Conservation (phyloP, 92 coral and sea anemone genomes). For the Zoanthus sansibaricus region DNA sequence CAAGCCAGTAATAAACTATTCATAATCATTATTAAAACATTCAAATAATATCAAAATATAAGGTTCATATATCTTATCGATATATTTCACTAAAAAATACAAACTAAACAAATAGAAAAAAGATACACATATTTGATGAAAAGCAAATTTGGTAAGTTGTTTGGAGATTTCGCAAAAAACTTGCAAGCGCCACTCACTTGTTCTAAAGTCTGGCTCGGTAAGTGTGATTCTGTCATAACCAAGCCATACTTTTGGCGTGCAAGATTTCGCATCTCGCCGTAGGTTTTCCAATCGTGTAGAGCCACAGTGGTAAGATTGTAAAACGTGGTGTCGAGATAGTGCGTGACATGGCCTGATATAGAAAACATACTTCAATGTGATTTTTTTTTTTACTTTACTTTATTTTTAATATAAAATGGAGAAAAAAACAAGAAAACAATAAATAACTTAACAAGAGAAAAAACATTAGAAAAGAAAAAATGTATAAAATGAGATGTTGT, state of each 20-base stretch:
- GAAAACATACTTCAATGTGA: background rate
- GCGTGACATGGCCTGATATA: slow-evolving; percentile 85
- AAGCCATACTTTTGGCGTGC: slow-evolving; percentile 90
- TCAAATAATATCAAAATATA: no score
- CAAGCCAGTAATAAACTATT: no score
- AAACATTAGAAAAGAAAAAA: no score
- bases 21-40: no score
- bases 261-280: slow-evolving; percentile 97
- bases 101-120: no score
- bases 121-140: no score
- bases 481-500: no score
- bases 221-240: slow-evolving; percentile 96
- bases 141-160: no score
- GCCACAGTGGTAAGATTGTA: slow-evolving; percentile 98
- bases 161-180: no score
- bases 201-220: slow-evolving; percentile 98
- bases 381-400: background rate
- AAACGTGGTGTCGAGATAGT: slow-evolving; percentile 93
- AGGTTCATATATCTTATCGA: no score
- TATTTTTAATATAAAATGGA: background rate
- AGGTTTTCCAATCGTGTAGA: slow-evolving; percentile 98
- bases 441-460: background rate
- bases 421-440: background rate
- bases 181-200: slow-evolving; percentile 60
- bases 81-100: no score